Evolutionary conservation across 2,888 invertebrate genomes (phyloP).

Genomic region (Drosophila ezoana): DNA sequence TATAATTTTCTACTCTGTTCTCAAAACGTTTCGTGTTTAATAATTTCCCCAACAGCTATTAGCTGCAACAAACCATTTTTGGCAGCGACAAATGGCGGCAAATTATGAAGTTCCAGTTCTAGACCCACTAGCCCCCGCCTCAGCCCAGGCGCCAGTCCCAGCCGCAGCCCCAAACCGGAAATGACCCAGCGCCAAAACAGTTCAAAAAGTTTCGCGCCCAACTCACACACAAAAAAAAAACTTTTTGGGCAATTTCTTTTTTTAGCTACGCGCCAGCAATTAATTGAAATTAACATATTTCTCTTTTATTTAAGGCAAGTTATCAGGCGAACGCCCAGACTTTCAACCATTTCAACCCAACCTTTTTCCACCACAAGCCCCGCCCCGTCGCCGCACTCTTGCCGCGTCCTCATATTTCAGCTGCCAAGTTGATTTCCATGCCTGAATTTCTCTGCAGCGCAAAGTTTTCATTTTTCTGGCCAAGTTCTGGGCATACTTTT

Average conservation of each 20-base stretch:
- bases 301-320: conserved; percentile 70
- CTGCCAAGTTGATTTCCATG: conserved; percentile 59
- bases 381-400: neutral
- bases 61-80: conserved; percentile 62
- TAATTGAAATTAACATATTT: conserved; percentile 80
- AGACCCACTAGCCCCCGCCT: no score
- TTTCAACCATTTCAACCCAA: conserved; percentile 11
- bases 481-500: conserved; percentile 35
- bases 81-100: conserved; percentile 70
- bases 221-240: conserved; percentile 16
- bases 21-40: conserved; percentile 63
- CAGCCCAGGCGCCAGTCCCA: neutral
- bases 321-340: conserved; percentile 32
- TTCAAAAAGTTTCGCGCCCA: neutral
- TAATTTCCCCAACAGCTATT: conserved; percentile 69
- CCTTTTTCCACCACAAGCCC: neutral
- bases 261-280: conserved; percentile 60
- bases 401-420: conserved; percentile 36
- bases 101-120: conserved; percentile 56
- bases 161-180: conserved; percentile 2
- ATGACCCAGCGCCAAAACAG: conserved; percentile 27
- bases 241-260: conserved; percentile 40
- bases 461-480: conserved; percentile 47
- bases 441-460: conserved; percentile 39
- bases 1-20: conserved; percentile 23